Evolutionary conservation across 2,888 invertebrate species (phyloP).

Genomic region (Allygus modestus): DNA sequence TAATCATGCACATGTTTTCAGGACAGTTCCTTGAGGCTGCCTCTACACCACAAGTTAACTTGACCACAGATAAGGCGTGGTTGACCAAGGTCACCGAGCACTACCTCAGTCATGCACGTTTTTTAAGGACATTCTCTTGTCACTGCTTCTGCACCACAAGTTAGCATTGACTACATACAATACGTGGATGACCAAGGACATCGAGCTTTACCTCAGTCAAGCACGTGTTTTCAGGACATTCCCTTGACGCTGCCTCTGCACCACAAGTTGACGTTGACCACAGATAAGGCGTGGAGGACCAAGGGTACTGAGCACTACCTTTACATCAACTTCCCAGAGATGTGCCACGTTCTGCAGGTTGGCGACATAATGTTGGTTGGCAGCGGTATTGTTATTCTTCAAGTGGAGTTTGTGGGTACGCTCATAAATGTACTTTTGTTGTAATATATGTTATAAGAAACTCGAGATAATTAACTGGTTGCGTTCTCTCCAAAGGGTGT

Average conservation of each 20-base stretch:
- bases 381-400: constrained; percentile 68
- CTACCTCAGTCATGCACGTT: too few species aligned
- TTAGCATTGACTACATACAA: too few species aligned
- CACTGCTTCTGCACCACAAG: too few species aligned
- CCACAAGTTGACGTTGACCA: constrained; percentile 67
- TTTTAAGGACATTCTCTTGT: too few species aligned
- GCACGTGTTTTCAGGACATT: constrained; percentile 61
- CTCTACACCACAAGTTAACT: constrained; percentile 66
- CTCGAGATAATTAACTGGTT: too few species aligned
- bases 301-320: constrained; percentile 67
- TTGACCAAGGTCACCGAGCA: too few species aligned
- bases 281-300: constrained; percentile 66
- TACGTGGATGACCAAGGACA: too few species aligned
- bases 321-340: constrained; percentile 66
- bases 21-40: constrained; percentile 66
- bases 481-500: too few species aligned
- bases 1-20: too few species aligned
- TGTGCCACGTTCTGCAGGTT: constrained; percentile 65
- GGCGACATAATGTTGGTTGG: constrained; percentile 67
- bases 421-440: background rate
- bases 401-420: constrained; percentile 64
- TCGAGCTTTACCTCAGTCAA: too few species aligned
- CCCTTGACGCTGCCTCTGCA: constrained; percentile 67
- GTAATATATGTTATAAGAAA: too few species aligned
- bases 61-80: constrained; percentile 70